Conservation (phyloP, 2,797 vertebrate genomes). For the Tiaroga cobitis region DNA sequence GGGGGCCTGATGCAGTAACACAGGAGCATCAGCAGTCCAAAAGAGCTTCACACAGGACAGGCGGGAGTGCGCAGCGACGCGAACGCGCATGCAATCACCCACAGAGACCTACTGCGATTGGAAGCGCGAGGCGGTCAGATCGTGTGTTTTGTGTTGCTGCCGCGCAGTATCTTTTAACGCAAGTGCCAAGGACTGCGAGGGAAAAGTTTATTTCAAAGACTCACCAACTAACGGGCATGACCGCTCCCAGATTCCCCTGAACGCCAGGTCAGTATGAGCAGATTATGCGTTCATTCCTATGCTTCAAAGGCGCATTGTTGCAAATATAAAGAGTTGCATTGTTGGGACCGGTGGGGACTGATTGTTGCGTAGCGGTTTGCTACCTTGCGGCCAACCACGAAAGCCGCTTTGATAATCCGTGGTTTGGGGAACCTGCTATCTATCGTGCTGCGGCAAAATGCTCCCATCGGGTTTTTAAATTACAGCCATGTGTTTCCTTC, state of each 20-base stretch:
- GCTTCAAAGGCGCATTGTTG: conserved; percentile 34
- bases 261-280: conserved; percentile 51
- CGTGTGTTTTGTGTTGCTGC: conserved; percentile 39
- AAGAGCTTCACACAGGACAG: conserved; percentile 16
- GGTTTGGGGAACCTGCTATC: conserved; percentile 28
- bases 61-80: conserved; percentile 36
- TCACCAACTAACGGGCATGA: conserved; percentile 28
- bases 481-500: conserved; percentile 19
- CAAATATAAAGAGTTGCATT: conserved; percentile 39
- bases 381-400: conserved; percentile 53
- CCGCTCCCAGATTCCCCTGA: conserved; percentile 36
- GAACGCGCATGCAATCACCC: conserved; percentile 37
- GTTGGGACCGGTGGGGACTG: conserved; percentile 24
- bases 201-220: conserved; percentile 47
- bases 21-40: conserved; percentile 45
- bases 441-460: conserved; percentile 38
- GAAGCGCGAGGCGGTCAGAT: conserved; percentile 51
- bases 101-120: conserved; percentile 35
- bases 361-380: conserved; percentile 50
- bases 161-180: conserved; percentile 35
- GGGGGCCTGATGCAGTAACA: conserved; percentile 38
- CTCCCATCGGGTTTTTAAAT: neutral
- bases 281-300: conserved; percentile 11
- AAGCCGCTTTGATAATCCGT: conserved; percentile 1
- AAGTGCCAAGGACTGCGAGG: conserved; percentile 41